Conservation (phyloP, 2,888 invertebrate species). For the Hypomecis punctinalis region DNA sequence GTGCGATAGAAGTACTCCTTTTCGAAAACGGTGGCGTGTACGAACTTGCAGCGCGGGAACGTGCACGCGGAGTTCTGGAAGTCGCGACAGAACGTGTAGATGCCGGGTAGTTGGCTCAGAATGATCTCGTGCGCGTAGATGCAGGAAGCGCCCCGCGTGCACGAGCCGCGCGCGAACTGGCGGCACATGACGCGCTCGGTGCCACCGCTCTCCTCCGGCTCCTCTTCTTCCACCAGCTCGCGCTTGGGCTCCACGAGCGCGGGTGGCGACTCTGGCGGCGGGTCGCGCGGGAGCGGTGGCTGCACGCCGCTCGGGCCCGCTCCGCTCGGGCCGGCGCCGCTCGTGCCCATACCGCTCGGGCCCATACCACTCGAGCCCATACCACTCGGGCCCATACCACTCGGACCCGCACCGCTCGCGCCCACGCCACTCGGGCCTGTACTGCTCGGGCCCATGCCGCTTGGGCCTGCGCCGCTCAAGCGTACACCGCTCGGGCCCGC, state of each 20-base stretch:
- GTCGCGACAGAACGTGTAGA: slow-evolving; percentile 69
- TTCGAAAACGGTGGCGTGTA: slow-evolving; percentile 70
- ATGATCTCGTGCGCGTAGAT: slow-evolving; percentile 64
- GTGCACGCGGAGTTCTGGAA: slow-evolving; percentile 65
- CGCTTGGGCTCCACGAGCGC: slow-evolving; percentile 56
- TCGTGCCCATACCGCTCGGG: background rate
- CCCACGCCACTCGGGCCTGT: slow-evolving; percentile 60
- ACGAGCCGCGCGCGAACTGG: slow-evolving; percentile 66
- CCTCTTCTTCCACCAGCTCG: slow-evolving; percentile 45
- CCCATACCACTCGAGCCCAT: background rate
- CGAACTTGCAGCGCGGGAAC: slow-evolving; percentile 63
- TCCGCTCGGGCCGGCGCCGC: background rate
- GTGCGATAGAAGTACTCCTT: slow-evolving; percentile 66
- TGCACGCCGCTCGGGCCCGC: slow-evolving; percentile 39
- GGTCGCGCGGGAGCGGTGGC: slow-evolving; percentile 60
- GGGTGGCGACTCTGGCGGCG: slow-evolving; percentile 60
- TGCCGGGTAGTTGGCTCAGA: slow-evolving; percentile 56
- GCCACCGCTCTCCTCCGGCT: background rate
- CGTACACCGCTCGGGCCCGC: background rate
- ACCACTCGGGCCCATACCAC: background rate
- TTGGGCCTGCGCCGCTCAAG: background rate
- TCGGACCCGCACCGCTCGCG: background rate
- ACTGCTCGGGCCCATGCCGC: slow-evolving; percentile 17
- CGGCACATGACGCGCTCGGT: slow-evolving; percentile 56
- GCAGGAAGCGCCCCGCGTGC: slow-evolving; percentile 60